phyloP scores from a whole-genome alignment of 2,797 vertebrate species.

The Falco novaeseelandiae region DNA sequence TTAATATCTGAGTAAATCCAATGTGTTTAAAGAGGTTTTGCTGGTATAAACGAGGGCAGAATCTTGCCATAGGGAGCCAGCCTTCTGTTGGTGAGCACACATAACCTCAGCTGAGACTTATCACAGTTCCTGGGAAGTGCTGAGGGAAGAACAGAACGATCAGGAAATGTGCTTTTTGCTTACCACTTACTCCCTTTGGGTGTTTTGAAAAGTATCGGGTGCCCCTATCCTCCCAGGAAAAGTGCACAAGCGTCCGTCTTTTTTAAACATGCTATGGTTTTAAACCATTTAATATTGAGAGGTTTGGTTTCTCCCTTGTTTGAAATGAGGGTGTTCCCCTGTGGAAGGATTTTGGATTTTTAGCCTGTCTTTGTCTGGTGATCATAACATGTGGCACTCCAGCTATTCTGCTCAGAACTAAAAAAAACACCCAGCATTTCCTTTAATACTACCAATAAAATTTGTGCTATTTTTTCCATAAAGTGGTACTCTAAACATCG shows the following conservation, averaged over 20 bases:
- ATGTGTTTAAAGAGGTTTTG: not conserved
- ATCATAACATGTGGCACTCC: constrained; percentile 34
- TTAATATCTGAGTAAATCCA: not conserved
- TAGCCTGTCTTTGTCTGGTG: constrained; percentile 12
- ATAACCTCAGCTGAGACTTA: not conserved
- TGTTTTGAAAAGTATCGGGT: not conserved
- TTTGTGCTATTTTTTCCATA: not conserved
- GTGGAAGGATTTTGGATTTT: not conserved
- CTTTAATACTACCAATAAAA: constrained; percentile 48
- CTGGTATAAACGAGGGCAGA: not conserved
- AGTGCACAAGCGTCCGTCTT: not conserved
- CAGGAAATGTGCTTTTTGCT: not conserved
- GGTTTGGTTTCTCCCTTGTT: not conserved
- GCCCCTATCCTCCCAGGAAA: not conserved
- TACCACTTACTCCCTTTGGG: not conserved
- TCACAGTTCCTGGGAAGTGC: not conserved
- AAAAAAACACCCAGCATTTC: not conserved
- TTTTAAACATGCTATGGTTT: not conserved
- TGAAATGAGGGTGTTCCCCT: not conserved
- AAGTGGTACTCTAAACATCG: not conserved
- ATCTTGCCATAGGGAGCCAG: not conserved
- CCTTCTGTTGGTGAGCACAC: not conserved
- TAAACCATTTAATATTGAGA: not conserved
- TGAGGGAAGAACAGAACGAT: not conserved
- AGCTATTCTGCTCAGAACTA: constrained; percentile 30